Evolutionary conservation across 1,140 invertebrate genomes (phyloP).

Genomic region (Trachymyrmex cornetzi): DNA sequence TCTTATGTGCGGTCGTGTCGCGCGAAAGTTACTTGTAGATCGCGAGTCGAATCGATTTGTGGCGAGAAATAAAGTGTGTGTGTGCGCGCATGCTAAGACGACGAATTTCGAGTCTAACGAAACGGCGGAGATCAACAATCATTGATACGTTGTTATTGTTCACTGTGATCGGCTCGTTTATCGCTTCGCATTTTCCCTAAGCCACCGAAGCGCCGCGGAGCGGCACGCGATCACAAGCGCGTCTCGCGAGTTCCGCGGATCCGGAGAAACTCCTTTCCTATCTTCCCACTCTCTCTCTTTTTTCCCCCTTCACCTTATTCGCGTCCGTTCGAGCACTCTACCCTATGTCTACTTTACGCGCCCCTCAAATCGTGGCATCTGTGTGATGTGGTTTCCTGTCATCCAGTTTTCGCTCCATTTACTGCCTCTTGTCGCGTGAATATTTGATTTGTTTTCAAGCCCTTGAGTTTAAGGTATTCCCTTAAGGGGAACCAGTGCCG

Average conservation of each 20-base stretch:
- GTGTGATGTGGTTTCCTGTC: constrained; percentile 23
- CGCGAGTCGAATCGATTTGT: neutral
- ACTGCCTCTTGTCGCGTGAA: neutral
- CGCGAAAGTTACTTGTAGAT: neutral
- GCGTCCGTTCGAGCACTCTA: constrained; percentile 66
- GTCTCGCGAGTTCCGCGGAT: neutral
- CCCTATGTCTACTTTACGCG: constrained; percentile 45
- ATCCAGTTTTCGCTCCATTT: neutral
- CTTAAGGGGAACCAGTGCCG: neutral
- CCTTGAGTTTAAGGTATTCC: neutral
- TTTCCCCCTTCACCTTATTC: constrained; percentile 3
- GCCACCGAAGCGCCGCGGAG: neutral
- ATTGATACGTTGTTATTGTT: neutral
- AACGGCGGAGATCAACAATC: neutral
- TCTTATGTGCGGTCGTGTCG: constrained; percentile 69
- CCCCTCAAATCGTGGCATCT: neutral
- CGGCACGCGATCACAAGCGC: constrained; percentile 7
- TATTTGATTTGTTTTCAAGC: neutral
- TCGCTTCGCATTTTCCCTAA: neutral
- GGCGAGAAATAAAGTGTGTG: constrained; percentile 11
- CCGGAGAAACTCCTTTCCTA: neutral
- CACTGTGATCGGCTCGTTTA: neutral
- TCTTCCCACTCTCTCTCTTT: neutral
- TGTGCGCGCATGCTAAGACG: neutral
- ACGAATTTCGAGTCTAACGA: neutral